Conservation (phyloP, 2,888 invertebrate species). For the Idaea aversata region DNA sequence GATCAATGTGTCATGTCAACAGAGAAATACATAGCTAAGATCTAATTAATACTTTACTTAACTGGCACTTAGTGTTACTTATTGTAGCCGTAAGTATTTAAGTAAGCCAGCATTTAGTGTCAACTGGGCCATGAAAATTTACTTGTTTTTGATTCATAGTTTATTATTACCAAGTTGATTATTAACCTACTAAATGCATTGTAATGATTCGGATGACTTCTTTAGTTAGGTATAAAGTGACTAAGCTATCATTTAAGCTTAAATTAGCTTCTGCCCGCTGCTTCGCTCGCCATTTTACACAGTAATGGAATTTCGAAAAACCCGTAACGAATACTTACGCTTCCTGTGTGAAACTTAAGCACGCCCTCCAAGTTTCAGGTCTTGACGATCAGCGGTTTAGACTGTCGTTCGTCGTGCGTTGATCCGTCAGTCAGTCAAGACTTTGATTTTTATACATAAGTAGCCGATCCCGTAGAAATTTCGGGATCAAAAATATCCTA, state of each 20-base stretch:
- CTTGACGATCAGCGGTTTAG: too few relatives aligned
- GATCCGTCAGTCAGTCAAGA: too few relatives aligned
- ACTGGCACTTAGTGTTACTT: neutral
- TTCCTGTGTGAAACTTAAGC: too few relatives aligned
- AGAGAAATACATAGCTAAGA: neutral
- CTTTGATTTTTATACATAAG: too few relatives aligned
- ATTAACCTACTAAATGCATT: constrained; percentile 11
- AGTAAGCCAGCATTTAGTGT: neutral
- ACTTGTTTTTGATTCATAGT: constrained; percentile 14
- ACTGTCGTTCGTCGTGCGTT: too few relatives aligned
- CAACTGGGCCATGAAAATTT: constrained; percentile 3
- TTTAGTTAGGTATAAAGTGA: neutral
- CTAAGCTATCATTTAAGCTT: neutral
- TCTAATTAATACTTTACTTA: neutral
- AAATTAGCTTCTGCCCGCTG: neutral
- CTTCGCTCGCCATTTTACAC: too few relatives aligned
- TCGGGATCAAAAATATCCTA: too few relatives aligned
- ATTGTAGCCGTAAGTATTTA: neutral
- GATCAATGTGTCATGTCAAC: neutral
- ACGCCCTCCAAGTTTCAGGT: too few relatives aligned
- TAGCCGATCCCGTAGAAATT: too few relatives aligned
- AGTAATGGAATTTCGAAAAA: too few relatives aligned
- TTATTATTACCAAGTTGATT: constrained; percentile 11
- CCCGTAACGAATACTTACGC: too few relatives aligned
- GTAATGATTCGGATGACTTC: constrained; percentile 4